These are phyloP conservation scores for Platynereis dumerilii DNA, from an alignment of 2,888 invertebrate genomes.

Conservation along the genomic window DNA sequence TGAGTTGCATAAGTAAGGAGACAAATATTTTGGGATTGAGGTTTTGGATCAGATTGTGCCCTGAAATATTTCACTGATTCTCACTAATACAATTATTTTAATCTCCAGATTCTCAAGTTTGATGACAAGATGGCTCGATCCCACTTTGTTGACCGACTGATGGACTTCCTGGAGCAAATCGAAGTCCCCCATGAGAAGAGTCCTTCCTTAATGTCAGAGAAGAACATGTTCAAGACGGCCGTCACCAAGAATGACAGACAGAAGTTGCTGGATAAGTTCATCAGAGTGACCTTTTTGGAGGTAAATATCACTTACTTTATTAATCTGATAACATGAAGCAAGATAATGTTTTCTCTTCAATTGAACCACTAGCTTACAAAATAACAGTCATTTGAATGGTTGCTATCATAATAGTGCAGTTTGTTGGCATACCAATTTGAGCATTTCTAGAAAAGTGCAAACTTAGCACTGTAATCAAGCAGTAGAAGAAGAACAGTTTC, in stretches of 20 bases:
- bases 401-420: no score
- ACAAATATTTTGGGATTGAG: no score
- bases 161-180: conserved; percentile 57
- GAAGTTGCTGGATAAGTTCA: conserved; percentile 67
- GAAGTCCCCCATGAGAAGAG: conserved; percentile 16
- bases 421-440: no score
- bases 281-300: conserved; percentile 68
- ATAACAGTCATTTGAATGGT: no score
- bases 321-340: background rate
- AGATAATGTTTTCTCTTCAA: background rate
- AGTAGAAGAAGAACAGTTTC: no score
- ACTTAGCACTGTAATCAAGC: no score
- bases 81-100: no score
- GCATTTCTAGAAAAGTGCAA: no score
- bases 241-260: conserved; percentile 66
- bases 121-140: conserved; percentile 62
- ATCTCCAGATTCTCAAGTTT: conserved; percentile 65
- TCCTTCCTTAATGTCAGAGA: conserved; percentile 34
- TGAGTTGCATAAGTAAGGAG: no score
- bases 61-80: no score
- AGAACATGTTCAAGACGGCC: conserved; percentile 56
- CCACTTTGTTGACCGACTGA: conserved; percentile 61
- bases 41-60: no score
- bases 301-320: conserved; percentile 44
- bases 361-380: no score